Base-by-base conservation (phyloP, 2,888 invertebrate genomes). In the Priocnemis perturbator region DNA sequence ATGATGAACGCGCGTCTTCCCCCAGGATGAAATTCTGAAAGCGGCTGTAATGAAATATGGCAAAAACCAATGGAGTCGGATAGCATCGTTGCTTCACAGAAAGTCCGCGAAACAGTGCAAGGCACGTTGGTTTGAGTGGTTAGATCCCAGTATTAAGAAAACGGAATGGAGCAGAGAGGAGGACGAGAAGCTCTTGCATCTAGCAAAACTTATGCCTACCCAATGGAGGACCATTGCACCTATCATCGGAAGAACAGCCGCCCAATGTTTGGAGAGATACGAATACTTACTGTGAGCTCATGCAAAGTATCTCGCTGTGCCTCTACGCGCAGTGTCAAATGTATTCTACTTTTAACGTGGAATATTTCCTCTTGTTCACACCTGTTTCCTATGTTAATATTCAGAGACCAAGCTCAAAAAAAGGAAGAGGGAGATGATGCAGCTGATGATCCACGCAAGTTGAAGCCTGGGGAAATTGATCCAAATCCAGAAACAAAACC, bases 1-100 rank as follows among this genome's bases (percentile, higher is more conserved):
- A 44, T 30, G n/a, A 65, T 64, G 64, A 61, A 14, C 57, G 62
- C 21, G 60, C 14, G 37, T 44, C 37, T 56, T 26, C 56, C 57
- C 58, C 3, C 82, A 98, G 98, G 99, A 99, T 98, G 99, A 99
- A 92, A 99, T 99, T 86, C 93, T 99, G 70, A 99, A 99, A 92
- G 99, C 99, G 69, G 99, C 99, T 89, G 99, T 99, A 69, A 99
- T 99, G 99, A 99, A 99, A 95, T 99, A 99, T 95, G 99, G 99
- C 81, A 99, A 99, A 92, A 99, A 99, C 89, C 99, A 99, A 89
- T 99, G 99, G 99, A 98, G 98, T 64, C 95, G 99, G 86, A 99
- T 99, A 89, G 99, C 99, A 26, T 99, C 99, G 0, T 90, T 99
- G 68, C 91, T 99, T 37, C 99, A 99, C 89, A 93, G 99, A 83